Evolutionary conservation across 2,797 vertebrate species (phyloP), one percentile per base, ranked within the genome.

Genomic region (Falco berigora): DNA sequence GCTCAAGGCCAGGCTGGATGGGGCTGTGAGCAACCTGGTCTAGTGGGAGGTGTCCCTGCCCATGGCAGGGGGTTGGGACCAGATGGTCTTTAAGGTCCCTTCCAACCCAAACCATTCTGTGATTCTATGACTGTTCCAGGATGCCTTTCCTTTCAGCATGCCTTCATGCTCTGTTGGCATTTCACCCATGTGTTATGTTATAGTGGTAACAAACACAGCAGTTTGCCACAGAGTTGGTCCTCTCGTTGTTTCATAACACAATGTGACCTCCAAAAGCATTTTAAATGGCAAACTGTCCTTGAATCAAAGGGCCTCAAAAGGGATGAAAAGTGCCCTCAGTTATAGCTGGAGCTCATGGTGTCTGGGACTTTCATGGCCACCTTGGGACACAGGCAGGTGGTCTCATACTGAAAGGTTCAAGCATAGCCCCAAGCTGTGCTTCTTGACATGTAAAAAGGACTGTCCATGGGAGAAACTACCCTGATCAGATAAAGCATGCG

Each of bases 171-270:
- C 9, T 42, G 14, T 4, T 36, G 49, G 14, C 28, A 7, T 79
- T 91, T 79, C 19, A 53, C 10, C 9, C 6, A 4, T 0, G 0
- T 12, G 17, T 36, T 44, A 12, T 20, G 3, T 40, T 61, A 34
- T 1, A 64, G 5, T 13, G 34, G 4, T 40, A 32, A 36, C 11
- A 66, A 53, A 34, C 21, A 24, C 0, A 0, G 5, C 20, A 68
- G 21, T 12, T 8, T 67, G 20, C 25, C 38, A 28, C 28, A n/a
- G 28, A 34, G 76, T 32, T 44, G 38, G 16, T 68, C 27, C 17
- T 68, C 14, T 56, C 12, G 3, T 8, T 46, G 16, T n/a, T 85
- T 75, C 53, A 61, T 52, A 58, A 4, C 3, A 5, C 23, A 62
- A 1, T 32, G n/a, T 4, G 17, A 85, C 19, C 28, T 50, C n/a